phyloP scores from a whole-genome alignment of 2,113 vertebrate species.

The Globicephala melas region DNA sequence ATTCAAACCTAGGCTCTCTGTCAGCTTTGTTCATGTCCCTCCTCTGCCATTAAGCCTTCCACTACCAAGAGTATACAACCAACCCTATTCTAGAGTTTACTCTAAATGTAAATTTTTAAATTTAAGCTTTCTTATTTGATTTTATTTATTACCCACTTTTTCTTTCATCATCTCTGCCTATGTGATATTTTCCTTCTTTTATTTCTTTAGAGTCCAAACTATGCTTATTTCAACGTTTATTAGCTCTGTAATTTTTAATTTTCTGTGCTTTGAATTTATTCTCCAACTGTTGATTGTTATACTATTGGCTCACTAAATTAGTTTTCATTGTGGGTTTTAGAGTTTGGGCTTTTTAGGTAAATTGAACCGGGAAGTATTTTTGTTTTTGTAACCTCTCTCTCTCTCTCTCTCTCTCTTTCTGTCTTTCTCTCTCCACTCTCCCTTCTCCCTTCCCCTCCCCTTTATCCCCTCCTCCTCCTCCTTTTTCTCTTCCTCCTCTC shows the following conservation, averaged over 20 bases:
- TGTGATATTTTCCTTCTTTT: not conserved
- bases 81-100: not conserved
- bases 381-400: not conserved
- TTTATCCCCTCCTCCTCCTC: not conserved
- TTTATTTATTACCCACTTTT: not conserved
- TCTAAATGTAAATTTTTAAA: not conserved
- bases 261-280: not conserved
- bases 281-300: not conserved
- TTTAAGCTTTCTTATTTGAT: not conserved
- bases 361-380: not conserved
- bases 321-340: not conserved
- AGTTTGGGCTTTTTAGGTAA: not conserved
- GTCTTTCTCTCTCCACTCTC: not conserved
- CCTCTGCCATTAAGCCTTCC: not conserved
- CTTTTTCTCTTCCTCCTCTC: not conserved
- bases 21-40: accelerated
- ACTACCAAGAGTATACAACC: accelerated
- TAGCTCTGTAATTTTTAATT: not conserved
- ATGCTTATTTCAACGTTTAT: not conserved
- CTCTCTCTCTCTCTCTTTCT: not conserved
- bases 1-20: not conserved
- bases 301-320: not conserved
- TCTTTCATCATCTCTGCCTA: not conserved
- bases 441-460: not conserved
- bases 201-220: not conserved